phyloP scores from a whole-genome alignment of 2,113 vertebrate genomes.

The Sinosuthora webbiana region DNA sequence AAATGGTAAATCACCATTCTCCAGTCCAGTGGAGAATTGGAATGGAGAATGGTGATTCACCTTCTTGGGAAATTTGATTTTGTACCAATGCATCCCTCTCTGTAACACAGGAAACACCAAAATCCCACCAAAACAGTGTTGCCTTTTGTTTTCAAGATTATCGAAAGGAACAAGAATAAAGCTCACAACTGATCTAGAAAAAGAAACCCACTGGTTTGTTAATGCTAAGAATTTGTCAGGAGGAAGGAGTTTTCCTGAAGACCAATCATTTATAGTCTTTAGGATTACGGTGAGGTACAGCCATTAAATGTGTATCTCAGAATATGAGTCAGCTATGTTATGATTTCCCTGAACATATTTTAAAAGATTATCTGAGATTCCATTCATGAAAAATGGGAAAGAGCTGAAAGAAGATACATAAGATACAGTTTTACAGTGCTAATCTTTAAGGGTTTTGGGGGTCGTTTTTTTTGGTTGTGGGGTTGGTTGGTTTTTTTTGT shows the following conservation, averaged over 20 bases:
- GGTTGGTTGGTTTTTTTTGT: not conserved
- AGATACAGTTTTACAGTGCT: not conserved
- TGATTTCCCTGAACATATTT: not conserved
- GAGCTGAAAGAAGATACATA: not conserved
- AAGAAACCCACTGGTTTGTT: not conserved
- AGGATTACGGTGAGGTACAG: not conserved
- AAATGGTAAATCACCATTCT: not conserved
- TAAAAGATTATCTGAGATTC: not conserved
- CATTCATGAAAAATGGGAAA: not conserved
- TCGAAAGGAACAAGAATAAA: not conserved
- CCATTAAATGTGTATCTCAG: not conserved
- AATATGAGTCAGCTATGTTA: not conserved
- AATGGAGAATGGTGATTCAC: not conserved
- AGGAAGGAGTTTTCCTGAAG: not conserved
- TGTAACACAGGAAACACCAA: not conserved
- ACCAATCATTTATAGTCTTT: not conserved
- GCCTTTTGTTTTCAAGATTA: not conserved
- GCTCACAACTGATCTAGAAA: not conserved
- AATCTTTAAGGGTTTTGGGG: not conserved
- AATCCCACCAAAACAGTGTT: not conserved
- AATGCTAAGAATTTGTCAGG: not conserved
- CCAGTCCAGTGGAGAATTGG: too few relatives aligned
- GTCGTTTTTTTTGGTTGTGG: not conserved
- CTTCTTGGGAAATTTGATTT: not conserved
- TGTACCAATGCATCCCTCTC: not conserved